Evolutionary conservation across 2,797 vertebrate genomes (phyloP).

Genomic region (Malacoctenus gilli): DNA sequence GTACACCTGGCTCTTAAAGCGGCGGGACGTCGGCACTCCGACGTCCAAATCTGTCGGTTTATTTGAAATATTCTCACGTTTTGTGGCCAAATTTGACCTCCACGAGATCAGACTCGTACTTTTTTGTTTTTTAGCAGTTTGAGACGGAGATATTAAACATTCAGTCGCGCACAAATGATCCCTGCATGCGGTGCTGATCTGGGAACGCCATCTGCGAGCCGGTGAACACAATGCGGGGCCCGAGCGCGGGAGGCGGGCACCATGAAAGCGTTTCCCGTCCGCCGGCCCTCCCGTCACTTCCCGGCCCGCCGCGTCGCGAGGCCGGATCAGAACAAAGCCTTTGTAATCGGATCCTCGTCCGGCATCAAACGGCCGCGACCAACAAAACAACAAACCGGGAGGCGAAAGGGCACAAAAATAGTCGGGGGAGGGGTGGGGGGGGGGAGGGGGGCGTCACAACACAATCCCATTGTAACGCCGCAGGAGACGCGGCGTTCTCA

Average conservation of each 20-base stretch:
- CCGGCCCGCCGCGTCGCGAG: slow-evolving; percentile 60
- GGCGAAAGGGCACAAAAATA: slow-evolving; percentile 61
- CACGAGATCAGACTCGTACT: too few species aligned
- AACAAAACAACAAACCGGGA: slow-evolving; percentile 68
- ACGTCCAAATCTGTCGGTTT: too few species aligned
- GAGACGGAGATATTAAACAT: too few species aligned
- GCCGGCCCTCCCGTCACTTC: slow-evolving; percentile 72
- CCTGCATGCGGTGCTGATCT: slow-evolving; percentile 36
- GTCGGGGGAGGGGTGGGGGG: slow-evolving; percentile 33
- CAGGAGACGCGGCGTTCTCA: slow-evolving; percentile 19
- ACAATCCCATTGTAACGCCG: slow-evolving; percentile 57
- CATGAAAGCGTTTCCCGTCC: slow-evolving; percentile 82
- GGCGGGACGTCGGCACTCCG: too few species aligned
- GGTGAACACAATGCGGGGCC: slow-evolving; percentile 73
- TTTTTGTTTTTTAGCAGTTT: too few species aligned
- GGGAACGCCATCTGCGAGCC: slow-evolving; percentile 51
- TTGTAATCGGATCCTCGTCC: slow-evolving; percentile 75
- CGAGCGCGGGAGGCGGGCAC: slow-evolving; percentile 62
- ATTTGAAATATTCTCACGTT: too few species aligned
- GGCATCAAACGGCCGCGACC: slow-evolving; percentile 71
- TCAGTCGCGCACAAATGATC: too few species aligned
- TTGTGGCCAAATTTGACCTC: too few species aligned
- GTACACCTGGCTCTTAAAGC: too few species aligned
- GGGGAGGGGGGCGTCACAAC: slow-evolving; percentile 24
- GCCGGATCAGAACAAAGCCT: slow-evolving; percentile 74